Evolutionary conservation across 2,113 vertebrate species (phyloP), one percentile per base, ranked within the genome.

Genomic region (Monopterus albus): DNA sequence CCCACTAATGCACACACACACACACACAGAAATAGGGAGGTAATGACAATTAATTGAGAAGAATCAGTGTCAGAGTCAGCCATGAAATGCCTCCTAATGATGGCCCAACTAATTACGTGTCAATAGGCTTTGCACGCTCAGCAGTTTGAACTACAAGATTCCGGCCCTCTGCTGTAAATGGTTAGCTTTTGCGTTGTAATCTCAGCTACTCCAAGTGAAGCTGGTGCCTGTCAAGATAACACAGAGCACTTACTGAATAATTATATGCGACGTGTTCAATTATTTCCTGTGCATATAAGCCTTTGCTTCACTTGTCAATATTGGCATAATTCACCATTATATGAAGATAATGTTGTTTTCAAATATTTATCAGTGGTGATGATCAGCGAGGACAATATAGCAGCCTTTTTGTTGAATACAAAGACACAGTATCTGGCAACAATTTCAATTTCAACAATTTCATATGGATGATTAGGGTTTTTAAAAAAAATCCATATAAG

Each of bases 121-220:
- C 90, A 85, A 91, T 81, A 82, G 81, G 53, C 73, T 76, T 71
- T 79, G 81, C 88, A 57, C 33, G 43, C 78, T 91, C 88, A 88
- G 87, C 85, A 79, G 63, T 88, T 87, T 78, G 69, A 81, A 81
- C 74, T 69, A 73, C 85, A 58, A 66, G 65, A 53, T 75, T 51
- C 26, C 20, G 7, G 13, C 43, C 42, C 59, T 68, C 39, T 20
- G 47, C 62, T 17, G 21, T 75, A 86, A 86, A 84, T 80, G 78
- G 75, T 60, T 65, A 63, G 49, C 38, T 81, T 84, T 72, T 58
- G 60, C 72, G 4, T 25, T 7, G 75, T 83, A 81, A 88, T 90
- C 87, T 85, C 76, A 85, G 75, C 78, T 68, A 71, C 57, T 39
- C 67, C 55, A 21, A 60, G 55, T 2, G 39, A 61, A 78, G 66